Base-by-base conservation (phyloP, 2,888 invertebrate genomes). In the Andrena bicolor region DNA sequence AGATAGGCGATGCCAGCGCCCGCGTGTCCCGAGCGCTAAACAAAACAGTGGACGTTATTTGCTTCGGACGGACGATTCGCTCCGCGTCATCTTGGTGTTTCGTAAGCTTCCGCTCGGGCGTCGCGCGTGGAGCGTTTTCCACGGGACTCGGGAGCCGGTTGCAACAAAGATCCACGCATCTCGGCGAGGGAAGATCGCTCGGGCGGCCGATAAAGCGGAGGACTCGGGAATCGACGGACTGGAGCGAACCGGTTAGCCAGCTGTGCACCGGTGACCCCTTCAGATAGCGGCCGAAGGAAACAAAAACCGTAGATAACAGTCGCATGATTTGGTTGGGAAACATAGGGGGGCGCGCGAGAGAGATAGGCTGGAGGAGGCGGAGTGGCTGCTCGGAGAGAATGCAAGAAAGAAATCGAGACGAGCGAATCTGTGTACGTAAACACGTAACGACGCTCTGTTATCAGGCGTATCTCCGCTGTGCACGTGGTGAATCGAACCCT, bases 181-280 rank as follows among this genome's bases (percentile, higher is more conserved):
- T 68, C 63, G 30, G 51, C 60, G 65, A 69, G 73, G 16, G 61
- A 64, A 63, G 48, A 53, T 70, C 26, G 71, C 32, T 61, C 28
- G n/a, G n/a, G 13, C 8, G 35, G n/a, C 61, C 23, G 70, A 58
- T 74, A 70, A 73, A 28, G 68, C 63, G 26, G 64, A 41, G 32
- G 4, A 28, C 23, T 20, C 48, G 32, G 71, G 61, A 74, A 56
- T 28, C 63, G 16, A 7, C 6, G 10, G 56, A 56, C 85, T 7
- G 75, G 84, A 80, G 49, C 66, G 60, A 76, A 87, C 88, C 76
- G 86, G 88, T 87, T 88, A 76, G 0, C 10, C 51, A 65, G n/a
- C 65, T 71, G 30, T 77, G 88, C 88, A 84, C 87, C 51, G 74
- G 65, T n/a, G 82, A 88, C 88, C 88, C 41, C 78, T 26, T 48